phyloP scores from a whole-genome alignment of 1,140 invertebrate species.

The Drosophila subpulchrella region DNA sequence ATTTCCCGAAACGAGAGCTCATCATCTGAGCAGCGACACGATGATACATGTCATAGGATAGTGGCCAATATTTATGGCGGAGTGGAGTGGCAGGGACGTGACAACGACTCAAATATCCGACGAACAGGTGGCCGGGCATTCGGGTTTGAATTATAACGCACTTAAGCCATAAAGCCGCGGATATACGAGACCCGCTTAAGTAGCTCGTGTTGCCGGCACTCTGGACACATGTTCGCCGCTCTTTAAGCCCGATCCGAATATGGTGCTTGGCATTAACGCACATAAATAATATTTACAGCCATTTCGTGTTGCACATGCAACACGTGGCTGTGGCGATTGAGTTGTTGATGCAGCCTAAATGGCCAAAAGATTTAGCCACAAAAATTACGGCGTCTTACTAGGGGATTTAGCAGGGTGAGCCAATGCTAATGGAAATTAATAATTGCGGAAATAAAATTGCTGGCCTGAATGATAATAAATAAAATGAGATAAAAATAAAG shows the following conservation, averaged over 20 bases:
- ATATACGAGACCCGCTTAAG: conserved; percentile 72
- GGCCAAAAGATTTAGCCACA: conserved; percentile 47
- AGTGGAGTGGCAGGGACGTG: conserved; percentile 45
- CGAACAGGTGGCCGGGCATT: conserved; percentile 43
- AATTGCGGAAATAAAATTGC: not conserved
- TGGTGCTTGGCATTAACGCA: conserved; percentile 53
- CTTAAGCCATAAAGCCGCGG: conserved; percentile 65
- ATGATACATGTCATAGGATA: conserved; percentile 5
- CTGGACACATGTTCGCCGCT: conserved; percentile 21
- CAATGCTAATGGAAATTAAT: conserved; percentile 22
- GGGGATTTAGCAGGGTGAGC: conserved; percentile 30
- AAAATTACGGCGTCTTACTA: conserved; percentile 16
- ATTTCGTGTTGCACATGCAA: conserved; percentile 76
- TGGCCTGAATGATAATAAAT: not conserved
- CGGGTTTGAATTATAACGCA: conserved; percentile 71
- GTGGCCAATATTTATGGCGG: conserved; percentile 34
- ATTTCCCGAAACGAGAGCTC: conserved; percentile 31
- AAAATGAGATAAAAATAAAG: not conserved
- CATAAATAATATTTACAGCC: conserved; percentile 78
- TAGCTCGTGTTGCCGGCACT: conserved; percentile 63
- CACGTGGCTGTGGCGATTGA: conserved; percentile 65
- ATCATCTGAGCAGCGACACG: conserved; percentile 12
- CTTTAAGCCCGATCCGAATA: conserved; percentile 30
- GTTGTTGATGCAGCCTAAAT: conserved; percentile 44
- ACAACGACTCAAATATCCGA: conserved; percentile 55